Evolutionary conservation across 1,140 invertebrate genomes (phyloP).

Genomic region (Oppia nitens): DNA sequence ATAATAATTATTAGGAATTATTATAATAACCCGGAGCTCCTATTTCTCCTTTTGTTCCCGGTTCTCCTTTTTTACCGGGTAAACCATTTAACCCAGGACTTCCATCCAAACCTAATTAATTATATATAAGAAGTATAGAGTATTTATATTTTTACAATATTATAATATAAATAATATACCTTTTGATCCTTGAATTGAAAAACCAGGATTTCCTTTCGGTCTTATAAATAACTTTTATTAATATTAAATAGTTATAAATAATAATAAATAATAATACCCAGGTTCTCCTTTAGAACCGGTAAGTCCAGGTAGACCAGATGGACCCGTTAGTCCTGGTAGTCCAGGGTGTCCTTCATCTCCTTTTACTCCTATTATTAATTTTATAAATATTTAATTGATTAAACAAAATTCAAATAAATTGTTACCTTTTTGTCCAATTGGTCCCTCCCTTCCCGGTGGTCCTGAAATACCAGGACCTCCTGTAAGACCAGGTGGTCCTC

Average conservation of each 20-base stretch:
- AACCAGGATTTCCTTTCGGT: not conserved
- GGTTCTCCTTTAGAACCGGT: not conserved
- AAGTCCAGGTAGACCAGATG: slow-evolving; percentile 29
- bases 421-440: slow-evolving; percentile 25
- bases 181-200: not conserved
- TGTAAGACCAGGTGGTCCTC: not conserved
- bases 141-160: not conserved
- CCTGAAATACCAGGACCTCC: slow-evolving; percentile 40
- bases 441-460: slow-evolving; percentile 32
- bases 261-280: not conserved
- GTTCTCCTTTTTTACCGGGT: slow-evolving; percentile 29
- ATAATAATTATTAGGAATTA: not conserved
- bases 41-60: slow-evolving; percentile 23
- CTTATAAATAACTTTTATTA: not conserved
- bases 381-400: no score
- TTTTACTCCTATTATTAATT: not conserved
- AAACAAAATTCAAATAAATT: no score
- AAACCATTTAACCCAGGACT: slow-evolving; percentile 42
- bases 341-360: slow-evolving; percentile 15
- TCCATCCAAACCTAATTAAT: slow-evolving; percentile 15
- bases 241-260: not conserved
- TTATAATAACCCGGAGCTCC: not conserved
- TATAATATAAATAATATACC: not conserved
- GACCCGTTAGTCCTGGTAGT: slow-evolving; percentile 27
- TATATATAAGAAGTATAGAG: not conserved